Base-by-base conservation (phyloP, 2,113 vertebrate species). In the Xenus cinereus region DNA sequence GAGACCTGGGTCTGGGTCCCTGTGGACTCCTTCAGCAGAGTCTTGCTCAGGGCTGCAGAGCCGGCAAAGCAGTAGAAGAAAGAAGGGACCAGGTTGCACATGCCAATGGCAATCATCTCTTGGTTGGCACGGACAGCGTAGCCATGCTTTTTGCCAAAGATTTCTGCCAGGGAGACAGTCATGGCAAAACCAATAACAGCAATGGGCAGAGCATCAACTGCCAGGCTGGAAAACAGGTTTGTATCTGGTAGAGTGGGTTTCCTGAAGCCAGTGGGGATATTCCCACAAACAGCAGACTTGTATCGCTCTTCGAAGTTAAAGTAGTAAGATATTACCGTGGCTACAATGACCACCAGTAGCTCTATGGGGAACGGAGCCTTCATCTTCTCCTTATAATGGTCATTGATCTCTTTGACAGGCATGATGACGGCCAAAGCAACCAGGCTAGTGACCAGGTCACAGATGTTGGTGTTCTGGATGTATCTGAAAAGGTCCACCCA, bases 51-150 rank as follows among this genome's bases (percentile, higher is more conserved):
- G 56, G 96, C 97, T 1, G 95, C 97, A 39, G 96, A 97, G 68
- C 94, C 97, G 51, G 95, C 89, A 17, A 98, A 98, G 84, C 96
- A 97, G 88, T 87, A 97, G 88, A 98, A 98, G 90, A 98, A 98
- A 86, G 98, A 97, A 37, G 97, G 96, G 41, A 98, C n/a, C 22
- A 98, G 87, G 83, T 97, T 98, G 89, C 97, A 97, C 86, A 95
- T 51, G 75, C 98, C 98, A 26, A 98, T 95, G 60, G 97, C 96
- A 17, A 97, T 96, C 97, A 98, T 97, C 91, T 98, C 97, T 78
- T 98, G 98, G 74, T 97, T 98, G 94, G 96, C 97, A 24, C 74
- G 60, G 63, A 97, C 84, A 11, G 95, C 0, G 3, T 97, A 98
- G 33, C 97, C 94, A 20, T 98, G 89, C 68, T 98, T 98, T 48